These are phyloP conservation scores for Poeciliopsis paucimaculata DNA, from an alignment of 2,797 vertebrate genomes.

Conservation along the genomic window DNA sequence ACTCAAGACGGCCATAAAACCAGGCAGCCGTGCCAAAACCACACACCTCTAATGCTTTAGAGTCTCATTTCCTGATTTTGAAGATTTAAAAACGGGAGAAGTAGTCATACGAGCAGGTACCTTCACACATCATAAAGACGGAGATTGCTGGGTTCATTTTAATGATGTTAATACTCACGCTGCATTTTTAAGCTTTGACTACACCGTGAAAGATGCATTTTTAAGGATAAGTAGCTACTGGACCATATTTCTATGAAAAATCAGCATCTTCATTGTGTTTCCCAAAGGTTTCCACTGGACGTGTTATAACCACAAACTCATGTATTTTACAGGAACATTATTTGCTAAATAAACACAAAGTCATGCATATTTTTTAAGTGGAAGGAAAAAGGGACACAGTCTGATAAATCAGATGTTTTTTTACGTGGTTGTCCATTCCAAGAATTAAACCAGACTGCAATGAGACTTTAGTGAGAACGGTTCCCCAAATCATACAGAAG, in stretches of 20 bases:
- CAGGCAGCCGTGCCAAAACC: slow-evolving; percentile 18
- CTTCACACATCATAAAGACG: slow-evolving; percentile 20
- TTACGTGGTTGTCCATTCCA: no score
- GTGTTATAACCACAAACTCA: background rate
- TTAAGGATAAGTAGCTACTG: slow-evolving; percentile 7
- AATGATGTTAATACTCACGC: slow-evolving; percentile 15
- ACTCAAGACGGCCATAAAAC: slow-evolving; percentile 35
- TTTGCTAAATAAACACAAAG: background rate
- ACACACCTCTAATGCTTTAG: slow-evolving; percentile 10
- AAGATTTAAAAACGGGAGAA: slow-evolving; percentile 21
- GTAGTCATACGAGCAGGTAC: slow-evolving; percentile 10
- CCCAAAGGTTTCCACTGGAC: background rate
- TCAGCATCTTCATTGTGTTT: background rate
- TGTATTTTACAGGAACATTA: background rate
- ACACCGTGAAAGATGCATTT: background rate
- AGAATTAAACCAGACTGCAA: no score
- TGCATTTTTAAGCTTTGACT: slow-evolving; percentile 12
- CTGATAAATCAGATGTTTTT: no score
- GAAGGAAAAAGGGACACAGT: background rate
- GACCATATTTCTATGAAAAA: background rate
- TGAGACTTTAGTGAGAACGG: no score
- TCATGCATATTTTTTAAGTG: background rate
- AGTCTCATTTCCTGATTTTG: slow-evolving; percentile 11
- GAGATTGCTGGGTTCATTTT: slow-evolving; percentile 10
- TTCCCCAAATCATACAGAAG: no score